These are phyloP conservation scores for Penaeus monodon DNA, from an alignment of 2,888 invertebrate species.

Conservation along the genomic window DNA sequence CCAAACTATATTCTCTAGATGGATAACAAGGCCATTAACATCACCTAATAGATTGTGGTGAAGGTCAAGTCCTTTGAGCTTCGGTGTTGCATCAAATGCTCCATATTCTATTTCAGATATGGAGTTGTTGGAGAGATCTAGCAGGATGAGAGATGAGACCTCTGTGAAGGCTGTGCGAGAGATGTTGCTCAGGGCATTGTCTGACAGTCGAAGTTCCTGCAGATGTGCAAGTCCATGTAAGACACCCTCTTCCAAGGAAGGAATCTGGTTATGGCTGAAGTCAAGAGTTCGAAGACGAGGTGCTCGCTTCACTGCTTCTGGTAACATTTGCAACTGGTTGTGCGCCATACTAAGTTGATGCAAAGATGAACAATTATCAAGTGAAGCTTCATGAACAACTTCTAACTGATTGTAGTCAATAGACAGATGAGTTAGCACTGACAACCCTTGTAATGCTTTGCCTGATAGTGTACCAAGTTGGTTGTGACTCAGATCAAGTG, in stretches of 20 bases:
- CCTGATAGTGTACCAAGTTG: slow-evolving; percentile 87
- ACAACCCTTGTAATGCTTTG: slow-evolving; percentile 87
- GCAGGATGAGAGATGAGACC: slow-evolving; percentile 76
- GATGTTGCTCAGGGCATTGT: slow-evolving; percentile 69
- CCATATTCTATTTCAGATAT: slow-evolving; percentile 79
- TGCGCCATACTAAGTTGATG: slow-evolving; percentile 91
- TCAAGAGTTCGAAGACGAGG: slow-evolving; percentile 87
- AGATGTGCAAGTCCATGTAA: slow-evolving; percentile 86
- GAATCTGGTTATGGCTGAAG: slow-evolving; percentile 90
- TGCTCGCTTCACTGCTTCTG: slow-evolving; percentile 86
- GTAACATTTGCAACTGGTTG: slow-evolving; percentile 84
- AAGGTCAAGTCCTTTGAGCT: slow-evolving; percentile 86
- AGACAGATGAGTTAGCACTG: slow-evolving; percentile 86
- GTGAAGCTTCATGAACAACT: slow-evolving; percentile 87
- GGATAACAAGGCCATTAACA: slow-evolving; percentile 85
- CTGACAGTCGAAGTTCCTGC: slow-evolving; percentile 69
- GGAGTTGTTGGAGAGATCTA: slow-evolving; percentile 88
- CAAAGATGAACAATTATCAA: slow-evolving; percentile 89
- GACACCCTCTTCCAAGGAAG: slow-evolving; percentile 83
- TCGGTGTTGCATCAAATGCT: slow-evolving; percentile 83
- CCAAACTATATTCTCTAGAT: slow-evolving; percentile 88
- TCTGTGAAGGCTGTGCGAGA: slow-evolving; percentile 70
- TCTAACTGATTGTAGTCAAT: slow-evolving; percentile 88
- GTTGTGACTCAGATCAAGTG: slow-evolving; percentile 88
- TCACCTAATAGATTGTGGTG: slow-evolving; percentile 87